phyloP scores from a whole-genome alignment of 2,113 vertebrate species.

The Rattus rattus region DNA sequence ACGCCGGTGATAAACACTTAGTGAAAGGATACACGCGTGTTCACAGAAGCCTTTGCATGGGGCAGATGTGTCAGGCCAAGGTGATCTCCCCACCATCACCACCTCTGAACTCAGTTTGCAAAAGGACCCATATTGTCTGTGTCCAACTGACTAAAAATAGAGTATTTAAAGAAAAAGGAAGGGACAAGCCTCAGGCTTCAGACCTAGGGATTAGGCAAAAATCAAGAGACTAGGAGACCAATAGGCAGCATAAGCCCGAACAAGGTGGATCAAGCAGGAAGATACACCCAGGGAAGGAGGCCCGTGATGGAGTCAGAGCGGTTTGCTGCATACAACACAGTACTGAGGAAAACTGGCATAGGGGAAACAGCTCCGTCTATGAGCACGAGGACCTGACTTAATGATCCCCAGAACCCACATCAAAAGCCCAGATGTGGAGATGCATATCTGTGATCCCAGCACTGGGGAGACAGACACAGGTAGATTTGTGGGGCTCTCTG shows the following conservation, averaged over 20 bases:
- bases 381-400: not conserved
- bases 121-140: not conserved
- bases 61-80: not conserved
- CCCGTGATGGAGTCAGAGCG: not conserved
- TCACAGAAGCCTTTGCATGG: not conserved
- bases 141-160: not conserved
- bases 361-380: not conserved
- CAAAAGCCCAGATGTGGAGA: too few species aligned
- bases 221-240: not conserved
- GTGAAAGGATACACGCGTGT: constrained; percentile 36
- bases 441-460: not conserved
- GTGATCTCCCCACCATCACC: not conserved
- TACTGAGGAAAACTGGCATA: not conserved
- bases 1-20: constrained; percentile 46
- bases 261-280: not conserved
- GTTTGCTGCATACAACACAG: rapidly evolving
- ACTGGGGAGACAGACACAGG: not conserved
- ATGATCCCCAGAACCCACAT: not conserved
- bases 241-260: not conserved
- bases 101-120: not conserved
- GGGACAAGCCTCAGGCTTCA: not conserved
- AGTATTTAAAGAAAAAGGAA: constrained; percentile 20
- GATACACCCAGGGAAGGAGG: not conserved
- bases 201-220: not conserved
- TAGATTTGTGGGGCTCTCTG: not conserved